Conservation (phyloP, 2,888 invertebrate species). For the Plebejus anna region DNA sequence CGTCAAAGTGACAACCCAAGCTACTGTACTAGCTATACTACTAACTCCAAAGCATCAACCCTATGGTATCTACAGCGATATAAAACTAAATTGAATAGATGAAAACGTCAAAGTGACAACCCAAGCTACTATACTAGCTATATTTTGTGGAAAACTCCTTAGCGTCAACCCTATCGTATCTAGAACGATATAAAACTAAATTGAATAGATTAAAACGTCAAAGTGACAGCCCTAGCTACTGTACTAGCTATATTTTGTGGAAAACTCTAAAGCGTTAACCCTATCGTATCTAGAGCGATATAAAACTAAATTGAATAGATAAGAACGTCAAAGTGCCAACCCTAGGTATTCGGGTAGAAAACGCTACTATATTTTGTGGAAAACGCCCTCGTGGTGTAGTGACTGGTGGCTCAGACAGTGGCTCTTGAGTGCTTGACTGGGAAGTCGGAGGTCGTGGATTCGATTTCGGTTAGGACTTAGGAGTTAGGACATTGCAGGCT, state of each 20-base stretch:
- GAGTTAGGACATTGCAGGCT: too few relatives aligned
- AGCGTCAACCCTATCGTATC: background rate
- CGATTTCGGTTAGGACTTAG: too few relatives aligned
- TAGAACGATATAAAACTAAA: background rate
- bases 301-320: background rate
- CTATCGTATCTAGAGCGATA: background rate
- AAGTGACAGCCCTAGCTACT: background rate
- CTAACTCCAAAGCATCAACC: background rate
- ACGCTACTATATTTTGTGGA: too few relatives aligned
- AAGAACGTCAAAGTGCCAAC: background rate
- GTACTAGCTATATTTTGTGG: background rate
- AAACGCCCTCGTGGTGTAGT: too few relatives aligned
- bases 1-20: background rate
- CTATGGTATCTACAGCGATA: background rate
- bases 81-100: background rate
- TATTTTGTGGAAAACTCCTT: background rate
- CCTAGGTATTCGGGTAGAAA: background rate
- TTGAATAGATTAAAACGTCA: background rate
- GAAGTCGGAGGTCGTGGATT: too few relatives aligned
- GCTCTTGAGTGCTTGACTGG: too few relatives aligned
- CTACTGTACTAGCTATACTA: background rate
- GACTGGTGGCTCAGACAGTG: too few relatives aligned
- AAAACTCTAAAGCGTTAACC: background rate
- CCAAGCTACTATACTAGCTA: background rate
- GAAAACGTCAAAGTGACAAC: background rate